Base-by-base conservation (phyloP, 2,113 vertebrate genomes). In the Serinus canaria region DNA sequence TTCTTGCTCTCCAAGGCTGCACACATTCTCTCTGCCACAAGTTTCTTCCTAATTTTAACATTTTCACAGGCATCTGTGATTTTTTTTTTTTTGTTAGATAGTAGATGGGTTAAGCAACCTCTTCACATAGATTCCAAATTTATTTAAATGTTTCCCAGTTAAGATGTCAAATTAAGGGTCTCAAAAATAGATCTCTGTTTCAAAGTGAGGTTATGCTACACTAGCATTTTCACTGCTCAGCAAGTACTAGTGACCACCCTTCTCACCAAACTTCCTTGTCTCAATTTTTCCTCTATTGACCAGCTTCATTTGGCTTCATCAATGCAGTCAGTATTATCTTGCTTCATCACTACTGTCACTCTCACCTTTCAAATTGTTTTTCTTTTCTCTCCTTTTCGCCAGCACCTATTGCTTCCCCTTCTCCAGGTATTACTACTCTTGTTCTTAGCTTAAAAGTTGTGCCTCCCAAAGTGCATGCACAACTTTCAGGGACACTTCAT, bases 1-100 rank as follows among this genome's bases (percentile, higher is more conserved):
- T 17, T 60, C 24, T 77, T 91, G 18, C 11, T 62, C 69, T 77
- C 35, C 15, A 55, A 37, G 39, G 20, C 14, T 83, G 18, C 1
- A 1, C 22, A 53, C 5, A 2, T 87, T 74, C 56, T 49, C 19
- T 83, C 16, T 41, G 28, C 8, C 5, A 21, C 0, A 1, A 50
- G 8, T 52, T 89, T 78, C 16, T 43, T 94, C 12, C 15, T 67
- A 33, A 52, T 76, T 89, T 73, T 87, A 15, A 86, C 15, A 7
- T 15, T 90, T 86, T 4, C 9, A 83, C 11, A 47, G 67, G 19
- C 2, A 59, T 58, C 11, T 85, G 22, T 66, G 49, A 35, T 33
- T 27, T 76, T 50, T 79, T 41, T 41, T 41, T 41, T 41, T 41
- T 77, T 76, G 5, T 75, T 73, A 33, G 13, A 17, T 14, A 53